phyloP scores from a whole-genome alignment of 2,888 invertebrate species.

The Uropetala carovei region DNA sequence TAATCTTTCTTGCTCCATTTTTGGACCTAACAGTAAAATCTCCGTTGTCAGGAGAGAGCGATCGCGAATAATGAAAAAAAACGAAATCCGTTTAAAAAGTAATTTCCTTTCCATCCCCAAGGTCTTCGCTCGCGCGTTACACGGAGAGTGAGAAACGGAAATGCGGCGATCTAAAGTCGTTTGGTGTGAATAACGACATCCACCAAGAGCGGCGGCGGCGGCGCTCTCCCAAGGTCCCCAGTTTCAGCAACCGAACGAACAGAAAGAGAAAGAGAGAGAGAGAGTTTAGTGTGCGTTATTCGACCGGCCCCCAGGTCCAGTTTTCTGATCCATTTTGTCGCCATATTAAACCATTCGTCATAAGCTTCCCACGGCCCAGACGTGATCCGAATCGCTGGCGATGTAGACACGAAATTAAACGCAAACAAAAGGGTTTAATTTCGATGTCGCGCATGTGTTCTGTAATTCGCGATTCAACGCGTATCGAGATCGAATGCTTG shows the following conservation, averaged over 20 bases:
- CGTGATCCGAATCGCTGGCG: too few species aligned
- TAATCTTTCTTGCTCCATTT: too few species aligned
- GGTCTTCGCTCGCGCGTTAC: not conserved
- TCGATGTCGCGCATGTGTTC: too few species aligned
- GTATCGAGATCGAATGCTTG: too few species aligned
- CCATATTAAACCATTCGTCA: not conserved
- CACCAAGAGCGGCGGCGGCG: not conserved
- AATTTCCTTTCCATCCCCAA: not conserved
- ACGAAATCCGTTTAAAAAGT: not conserved
- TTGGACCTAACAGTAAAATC: too few species aligned
- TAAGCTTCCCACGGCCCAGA: too few species aligned
- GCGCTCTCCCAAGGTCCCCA: not conserved
- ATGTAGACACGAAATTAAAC: too few species aligned
- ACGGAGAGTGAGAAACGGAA: not conserved
- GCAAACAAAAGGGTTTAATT: too few species aligned
- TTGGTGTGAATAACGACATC: constrained; percentile 37
- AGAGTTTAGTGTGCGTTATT: too few species aligned
- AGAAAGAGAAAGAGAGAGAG: too few species aligned
- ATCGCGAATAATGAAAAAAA: not conserved
- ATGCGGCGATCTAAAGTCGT: not conserved
- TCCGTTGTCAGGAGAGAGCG: not conserved
- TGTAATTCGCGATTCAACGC: too few species aligned
- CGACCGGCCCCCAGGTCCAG: not conserved
- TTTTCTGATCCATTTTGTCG: not conserved
- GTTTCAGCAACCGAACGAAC: not conserved